phyloP scores from a whole-genome alignment of 2,888 invertebrate genomes.

The Tuta absoluta region DNA sequence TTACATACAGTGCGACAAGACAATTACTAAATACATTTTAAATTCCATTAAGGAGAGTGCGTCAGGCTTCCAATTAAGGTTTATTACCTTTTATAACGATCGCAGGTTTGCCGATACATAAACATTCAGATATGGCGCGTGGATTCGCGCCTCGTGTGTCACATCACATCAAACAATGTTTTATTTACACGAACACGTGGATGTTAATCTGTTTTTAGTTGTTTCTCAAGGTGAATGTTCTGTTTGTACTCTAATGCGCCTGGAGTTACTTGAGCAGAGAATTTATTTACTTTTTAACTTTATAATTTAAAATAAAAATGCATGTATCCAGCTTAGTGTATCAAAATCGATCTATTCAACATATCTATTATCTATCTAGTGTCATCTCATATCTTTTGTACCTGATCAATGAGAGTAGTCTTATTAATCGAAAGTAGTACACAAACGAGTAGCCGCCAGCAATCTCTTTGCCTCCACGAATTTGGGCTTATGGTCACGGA shows the following conservation, averaged over 20 bases:
- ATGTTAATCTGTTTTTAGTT: conserved; percentile 23
- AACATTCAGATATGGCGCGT: not conserved
- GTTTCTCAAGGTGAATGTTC: conserved; percentile 35
- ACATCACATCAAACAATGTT: conserved; percentile 9
- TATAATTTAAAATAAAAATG: too few species aligned
- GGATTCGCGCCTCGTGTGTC: not conserved
- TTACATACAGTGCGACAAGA: conserved; percentile 5
- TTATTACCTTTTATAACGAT: conserved; percentile 9
- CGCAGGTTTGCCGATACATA: conserved; percentile 2
- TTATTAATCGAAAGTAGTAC: not conserved
- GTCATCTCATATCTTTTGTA: too few species aligned
- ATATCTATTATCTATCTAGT: too few species aligned
- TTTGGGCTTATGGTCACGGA: conserved; percentile 10
- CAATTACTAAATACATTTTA: conserved; percentile 15
- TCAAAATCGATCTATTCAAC: too few species aligned
- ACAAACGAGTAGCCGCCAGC: not conserved
- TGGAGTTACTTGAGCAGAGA: not conserved
- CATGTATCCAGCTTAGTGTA: too few species aligned
- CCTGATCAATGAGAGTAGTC: not conserved
- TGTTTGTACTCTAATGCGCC: not conserved
- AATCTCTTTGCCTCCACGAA: not conserved
- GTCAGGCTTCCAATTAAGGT: conserved; percentile 15
- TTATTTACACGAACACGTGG: conserved; percentile 17
- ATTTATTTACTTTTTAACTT: too few species aligned
- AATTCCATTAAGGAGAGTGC: conserved; percentile 15